These are phyloP conservation scores for Caradrina kadenii DNA, from an alignment of 2,888 invertebrate species.

Conservation along the genomic window DNA sequence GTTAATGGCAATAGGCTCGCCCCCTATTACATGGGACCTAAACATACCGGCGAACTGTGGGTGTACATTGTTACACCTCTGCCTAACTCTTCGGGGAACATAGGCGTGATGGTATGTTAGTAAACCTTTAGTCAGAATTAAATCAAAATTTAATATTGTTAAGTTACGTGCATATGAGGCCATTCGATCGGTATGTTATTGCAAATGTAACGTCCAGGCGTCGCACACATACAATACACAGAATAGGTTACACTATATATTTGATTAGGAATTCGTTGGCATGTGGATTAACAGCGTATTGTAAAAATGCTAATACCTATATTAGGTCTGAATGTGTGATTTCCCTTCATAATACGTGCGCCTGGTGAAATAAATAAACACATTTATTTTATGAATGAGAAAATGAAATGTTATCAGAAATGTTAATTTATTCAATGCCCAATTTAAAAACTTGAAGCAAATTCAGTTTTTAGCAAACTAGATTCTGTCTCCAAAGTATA, in stretches of 20 bases:
- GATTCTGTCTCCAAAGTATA: background rate
- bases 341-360: background rate
- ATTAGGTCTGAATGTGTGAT: background rate
- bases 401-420: background rate
- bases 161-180: background rate
- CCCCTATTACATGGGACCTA: no score
- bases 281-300: no score
- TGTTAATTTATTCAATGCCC: background rate
- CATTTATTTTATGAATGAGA: background rate
- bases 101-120: no score
- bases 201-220: constrained; percentile 19
- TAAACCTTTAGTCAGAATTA: background rate
- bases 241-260: no score
- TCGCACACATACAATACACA: background rate
- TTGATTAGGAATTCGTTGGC: no score
- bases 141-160: constrained; percentile 15
- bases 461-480: background rate
- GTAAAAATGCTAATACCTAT: background rate
- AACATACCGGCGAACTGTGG: no score
- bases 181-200: constrained; percentile 14
- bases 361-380: background rate
- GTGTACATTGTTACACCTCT: no score
- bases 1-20: no score
- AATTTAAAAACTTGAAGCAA: no score
- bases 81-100: no score